phyloP scores from a whole-genome alignment of 2,797 vertebrate species.

The Melanotaenia trifasciata region DNA sequence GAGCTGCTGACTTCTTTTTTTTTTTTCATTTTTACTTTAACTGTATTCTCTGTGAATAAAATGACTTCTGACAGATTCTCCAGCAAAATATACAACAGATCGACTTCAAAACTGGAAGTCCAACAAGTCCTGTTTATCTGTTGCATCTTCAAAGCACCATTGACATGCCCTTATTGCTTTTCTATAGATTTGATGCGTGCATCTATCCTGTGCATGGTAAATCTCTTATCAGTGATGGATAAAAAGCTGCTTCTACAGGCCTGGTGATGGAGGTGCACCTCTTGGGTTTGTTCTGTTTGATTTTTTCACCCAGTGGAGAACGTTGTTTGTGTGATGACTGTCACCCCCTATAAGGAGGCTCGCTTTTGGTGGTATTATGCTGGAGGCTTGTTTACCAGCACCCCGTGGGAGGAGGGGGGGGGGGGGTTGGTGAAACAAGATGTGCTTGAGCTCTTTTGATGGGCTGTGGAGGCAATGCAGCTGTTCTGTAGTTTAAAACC shows the following conservation, averaged over 20 bases:
- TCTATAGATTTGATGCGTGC: conserved; percentile 37
- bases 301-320: conserved; percentile 32
- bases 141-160: conserved; percentile 47
- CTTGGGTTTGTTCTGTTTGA: conserved; percentile 38
- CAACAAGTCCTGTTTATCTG: conserved; percentile 31
- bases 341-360: conserved; percentile 42
- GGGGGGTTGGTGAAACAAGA: conserved; percentile 45
- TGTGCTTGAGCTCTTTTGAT: conserved; percentile 47
- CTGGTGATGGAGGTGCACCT: conserved; percentile 41
- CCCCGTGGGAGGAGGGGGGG: conserved; percentile 31
- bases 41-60: conserved; percentile 28
- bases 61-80: conserved; percentile 19
- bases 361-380: conserved; percentile 45
- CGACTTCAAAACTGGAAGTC: conserved; percentile 42
- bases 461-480: conserved; percentile 45
- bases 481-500: conserved; percentile 47
- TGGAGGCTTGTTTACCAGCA: conserved; percentile 66
- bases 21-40: conserved; percentile 15
- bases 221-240: conserved; percentile 53
- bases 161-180: conserved; percentile 31
- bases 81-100: conserved; percentile 24
- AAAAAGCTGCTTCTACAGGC: conserved; percentile 55
- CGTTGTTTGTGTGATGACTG: conserved; percentile 41
- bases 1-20: conserved; percentile 1
- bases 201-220: conserved; percentile 44